phyloP scores from a whole-genome alignment of 2,888 invertebrate genomes.

The Caenorhabditis sp. region DNA sequence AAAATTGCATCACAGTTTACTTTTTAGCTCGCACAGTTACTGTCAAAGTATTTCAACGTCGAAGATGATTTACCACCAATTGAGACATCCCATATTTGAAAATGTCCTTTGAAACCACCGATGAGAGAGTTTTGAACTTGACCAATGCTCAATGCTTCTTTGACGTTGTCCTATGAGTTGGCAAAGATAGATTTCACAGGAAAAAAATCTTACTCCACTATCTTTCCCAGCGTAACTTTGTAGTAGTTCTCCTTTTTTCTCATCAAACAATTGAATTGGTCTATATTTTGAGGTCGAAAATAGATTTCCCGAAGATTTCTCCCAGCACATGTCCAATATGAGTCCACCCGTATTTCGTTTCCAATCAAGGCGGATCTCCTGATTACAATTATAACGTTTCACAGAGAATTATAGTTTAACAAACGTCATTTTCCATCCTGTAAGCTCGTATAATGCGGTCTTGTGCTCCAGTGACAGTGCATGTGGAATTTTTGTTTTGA shows the following conservation, averaged over 20 bases:
- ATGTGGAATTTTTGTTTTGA: slow-evolving; percentile 4
- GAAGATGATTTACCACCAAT: slow-evolving; percentile 13
- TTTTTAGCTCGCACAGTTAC: slow-evolving; percentile 21
- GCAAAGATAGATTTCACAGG: no score
- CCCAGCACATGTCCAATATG: slow-evolving; percentile 47
- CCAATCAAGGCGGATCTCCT: no score
- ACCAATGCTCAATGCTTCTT: slow-evolving; percentile 34
- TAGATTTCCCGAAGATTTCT: slow-evolving; percentile 2
- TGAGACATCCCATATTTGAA: slow-evolving; percentile 53
- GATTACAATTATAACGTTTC: not conserved
- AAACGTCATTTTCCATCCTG: slow-evolving; percentile 4
- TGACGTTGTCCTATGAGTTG: slow-evolving; percentile 43
- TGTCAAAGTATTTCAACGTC: slow-evolving; percentile 17
- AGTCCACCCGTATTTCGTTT: slow-evolving; percentile 37
- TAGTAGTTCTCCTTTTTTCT: slow-evolving; percentile 19
- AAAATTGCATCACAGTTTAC: no score
- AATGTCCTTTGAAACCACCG: slow-evolving; percentile 41
- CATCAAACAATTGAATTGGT: slow-evolving; percentile 57
- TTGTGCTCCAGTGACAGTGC: slow-evolving; percentile 42
- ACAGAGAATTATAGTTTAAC: not conserved
- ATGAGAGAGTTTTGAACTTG: slow-evolving; percentile 15
- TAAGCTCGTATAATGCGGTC: slow-evolving; percentile 47
- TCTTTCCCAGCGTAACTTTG: slow-evolving; percentile 48
- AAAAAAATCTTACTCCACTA: slow-evolving; percentile 34
- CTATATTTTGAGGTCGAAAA: slow-evolving; percentile 30